Evolutionary conservation across 1,140 invertebrate species (phyloP), one percentile per base, ranked within the genome.

Genomic region (Heliconius hermathena): DNA sequence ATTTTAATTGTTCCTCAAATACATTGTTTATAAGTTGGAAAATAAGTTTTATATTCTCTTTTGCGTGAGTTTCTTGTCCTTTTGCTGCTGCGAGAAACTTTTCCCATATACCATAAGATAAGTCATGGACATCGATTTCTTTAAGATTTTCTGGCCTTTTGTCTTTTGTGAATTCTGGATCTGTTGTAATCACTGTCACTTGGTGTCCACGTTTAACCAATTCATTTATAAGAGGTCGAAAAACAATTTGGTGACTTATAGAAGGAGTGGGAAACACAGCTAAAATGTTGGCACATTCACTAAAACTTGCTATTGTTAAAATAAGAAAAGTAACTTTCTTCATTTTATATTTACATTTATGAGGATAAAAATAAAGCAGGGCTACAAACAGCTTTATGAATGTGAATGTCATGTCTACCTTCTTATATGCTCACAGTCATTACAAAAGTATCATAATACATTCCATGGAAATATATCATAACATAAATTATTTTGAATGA

Each of bases 201-300:
- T 95, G 84, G 82, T 96, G 95, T n/a, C 95, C 95, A 71, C 90
- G 82, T 60, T 88, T 90, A 1, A 87, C 91, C 29, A 96, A 84
- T 70, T 91, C 93, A 76, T 90, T 87, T 46, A 89, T 89, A 3
- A 95, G 29, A 20, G 94, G 87, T 77, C 90, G 83, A 77, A 93
- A 95, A 3, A 95, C 93, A 9, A 95, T 86, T 88, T 96, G 95
- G 83, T 96, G 96, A 83, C 96, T 96, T 66, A 95, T 93, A 0
- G 95, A 95, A 1, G 95, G 89, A 13, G 90, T 90, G 3, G 95
- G 89, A 49, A 95, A 87, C 0, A 95, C 82, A 1, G 89, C 94
- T 20, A 96, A 83, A 74, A 96, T 96, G 72, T 87, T 80, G 8
- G 81, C 83, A 2, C 73, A 70, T 26, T 80, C 74, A 76, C n/a